phyloP scores from a whole-genome alignment of 2,797 vertebrate species.

The Chloroceryle amazona region DNA sequence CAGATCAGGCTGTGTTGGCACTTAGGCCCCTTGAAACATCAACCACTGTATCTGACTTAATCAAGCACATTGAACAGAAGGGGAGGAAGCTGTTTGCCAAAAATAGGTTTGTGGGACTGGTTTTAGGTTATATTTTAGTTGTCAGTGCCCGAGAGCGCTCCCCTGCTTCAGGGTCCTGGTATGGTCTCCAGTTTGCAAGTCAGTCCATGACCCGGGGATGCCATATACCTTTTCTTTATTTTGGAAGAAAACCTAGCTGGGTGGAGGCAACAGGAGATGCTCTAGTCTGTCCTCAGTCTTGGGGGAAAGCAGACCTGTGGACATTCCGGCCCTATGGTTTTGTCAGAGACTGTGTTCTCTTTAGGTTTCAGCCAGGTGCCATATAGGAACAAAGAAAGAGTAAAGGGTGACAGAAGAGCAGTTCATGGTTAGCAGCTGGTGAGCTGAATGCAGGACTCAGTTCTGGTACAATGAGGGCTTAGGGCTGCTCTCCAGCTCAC shows the following conservation, averaged over 20 bases:
- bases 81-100: background rate
- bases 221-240: background rate
- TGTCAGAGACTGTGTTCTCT: background rate
- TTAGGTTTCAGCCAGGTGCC: background rate
- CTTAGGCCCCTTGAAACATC: background rate
- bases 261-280: background rate
- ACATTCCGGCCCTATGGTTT: background rate
- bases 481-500: background rate
- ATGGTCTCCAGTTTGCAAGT: background rate
- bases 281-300: background rate
- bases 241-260: background rate
- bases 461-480: accelerated
- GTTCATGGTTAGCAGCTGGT: background rate
- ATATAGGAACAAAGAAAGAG: background rate
- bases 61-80: background rate
- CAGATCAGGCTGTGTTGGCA: background rate
- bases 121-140: background rate
- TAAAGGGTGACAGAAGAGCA: background rate
- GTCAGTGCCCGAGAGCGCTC: background rate
- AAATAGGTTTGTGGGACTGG: background rate
- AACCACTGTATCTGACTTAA: background rate
- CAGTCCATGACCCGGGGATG: background rate
- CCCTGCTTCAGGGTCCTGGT: background rate
- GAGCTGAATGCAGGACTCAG: background rate
- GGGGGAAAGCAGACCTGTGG: background rate